These are phyloP conservation scores for Coregonus suidteri DNA, from an alignment of 2,797 vertebrate genomes.

Conservation along the genomic window DNA sequence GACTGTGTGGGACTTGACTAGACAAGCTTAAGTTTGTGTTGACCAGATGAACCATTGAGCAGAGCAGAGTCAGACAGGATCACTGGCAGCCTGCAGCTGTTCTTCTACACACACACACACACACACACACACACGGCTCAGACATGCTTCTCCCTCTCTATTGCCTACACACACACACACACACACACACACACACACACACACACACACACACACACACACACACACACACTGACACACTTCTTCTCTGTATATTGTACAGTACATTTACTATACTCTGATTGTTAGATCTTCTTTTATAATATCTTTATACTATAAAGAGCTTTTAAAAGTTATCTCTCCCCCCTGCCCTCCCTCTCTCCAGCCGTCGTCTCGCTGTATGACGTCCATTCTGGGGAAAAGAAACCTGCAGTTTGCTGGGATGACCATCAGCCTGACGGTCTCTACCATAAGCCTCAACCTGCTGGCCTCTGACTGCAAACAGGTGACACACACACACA, in stretches of 20 bases:
- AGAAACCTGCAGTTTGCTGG: constrained; percentile 98
- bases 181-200: constrained; percentile 46
- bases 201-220: constrained; percentile 32
- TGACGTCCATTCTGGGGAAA: constrained; percentile 92
- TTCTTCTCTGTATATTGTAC: neutral
- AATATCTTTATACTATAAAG: too few species aligned
- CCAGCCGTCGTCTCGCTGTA: constrained; percentile 86
- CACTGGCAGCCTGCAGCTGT: constrained; percentile 73
- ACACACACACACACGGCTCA: constrained; percentile 24
- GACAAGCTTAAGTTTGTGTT: too few species aligned
- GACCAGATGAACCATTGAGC: constrained; percentile 21
- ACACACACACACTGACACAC: constrained; percentile 11
- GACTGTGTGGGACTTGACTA: neutral
- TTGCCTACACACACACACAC: constrained; percentile 13
- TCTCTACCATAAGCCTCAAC: constrained; percentile 98
- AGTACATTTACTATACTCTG: neutral
- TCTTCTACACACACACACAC: constrained; percentile 54
- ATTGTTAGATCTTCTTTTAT: constrained; percentile 9
- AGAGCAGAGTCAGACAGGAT: constrained; percentile 59
- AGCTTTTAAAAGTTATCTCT: too few species aligned
- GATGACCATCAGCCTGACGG: constrained; percentile 94
- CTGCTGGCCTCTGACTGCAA: constrained; percentile 97
- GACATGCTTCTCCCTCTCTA: too few species aligned
- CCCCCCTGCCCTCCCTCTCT: neutral
- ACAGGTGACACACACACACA: constrained; percentile 77